Conservation (phyloP, 2,888 invertebrate genomes). For the Atherix ibis region DNA sequence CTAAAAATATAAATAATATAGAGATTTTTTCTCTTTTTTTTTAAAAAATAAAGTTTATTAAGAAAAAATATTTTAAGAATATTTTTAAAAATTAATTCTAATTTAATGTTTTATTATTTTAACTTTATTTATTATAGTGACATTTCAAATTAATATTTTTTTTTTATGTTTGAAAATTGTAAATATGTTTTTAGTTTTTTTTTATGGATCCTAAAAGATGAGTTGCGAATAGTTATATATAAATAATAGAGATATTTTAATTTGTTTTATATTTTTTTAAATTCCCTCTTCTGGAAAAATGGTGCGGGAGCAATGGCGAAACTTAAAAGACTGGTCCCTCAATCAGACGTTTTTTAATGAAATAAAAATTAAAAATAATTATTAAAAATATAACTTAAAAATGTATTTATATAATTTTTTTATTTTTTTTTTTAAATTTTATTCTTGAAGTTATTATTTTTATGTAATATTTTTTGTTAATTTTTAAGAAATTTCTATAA, state of each 20-base stretch:
- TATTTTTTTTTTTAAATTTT: slow-evolving; percentile 10
- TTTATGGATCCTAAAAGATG: not conserved
- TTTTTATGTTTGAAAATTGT: not conserved
- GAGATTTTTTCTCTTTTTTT: no score
- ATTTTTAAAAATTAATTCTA: no score
- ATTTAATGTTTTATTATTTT: no score
- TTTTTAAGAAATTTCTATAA: slow-evolving; percentile 1
- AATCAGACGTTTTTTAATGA: slow-evolving; percentile 34
- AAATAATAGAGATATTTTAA: not conserved
- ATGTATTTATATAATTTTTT: slow-evolving; percentile 13
- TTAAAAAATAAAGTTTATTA: no score
- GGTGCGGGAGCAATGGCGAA: slow-evolving; percentile 35
- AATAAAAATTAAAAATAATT: slow-evolving; percentile 11
- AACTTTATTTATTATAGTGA: no score
- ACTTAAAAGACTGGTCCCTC: slow-evolving; percentile 36
- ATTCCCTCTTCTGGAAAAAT: no score
- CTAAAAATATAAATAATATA: no score
- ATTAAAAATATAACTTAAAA: slow-evolving; percentile 13
- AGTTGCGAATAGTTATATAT: not conserved
- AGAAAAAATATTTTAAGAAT: no score
- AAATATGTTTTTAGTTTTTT: slow-evolving; percentile 1
- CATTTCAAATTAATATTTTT: not conserved
- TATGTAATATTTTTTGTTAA: no score
- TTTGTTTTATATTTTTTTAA: slow-evolving; percentile 5
- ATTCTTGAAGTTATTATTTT: slow-evolving; percentile 13